Evolutionary conservation across 2,888 invertebrate species (phyloP).

Genomic region (Caenorhabditis drosophilae): DNA sequence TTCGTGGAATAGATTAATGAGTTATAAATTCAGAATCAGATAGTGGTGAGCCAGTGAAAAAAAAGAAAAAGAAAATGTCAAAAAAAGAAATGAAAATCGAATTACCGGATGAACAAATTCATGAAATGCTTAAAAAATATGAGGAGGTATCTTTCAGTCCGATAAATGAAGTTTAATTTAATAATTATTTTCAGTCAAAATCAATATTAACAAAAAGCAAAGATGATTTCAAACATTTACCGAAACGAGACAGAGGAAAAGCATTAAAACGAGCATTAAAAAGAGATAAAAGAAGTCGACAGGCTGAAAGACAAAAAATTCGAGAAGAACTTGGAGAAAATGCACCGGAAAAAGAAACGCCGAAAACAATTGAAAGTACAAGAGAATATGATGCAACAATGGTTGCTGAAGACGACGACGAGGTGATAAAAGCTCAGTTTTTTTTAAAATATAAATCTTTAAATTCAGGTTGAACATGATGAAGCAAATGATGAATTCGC

Average conservation of each 20-base stretch:
- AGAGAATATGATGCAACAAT: conserved; percentile 90
- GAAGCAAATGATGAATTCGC: conserved; percentile 85
- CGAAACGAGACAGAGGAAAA: conserved; percentile 46
- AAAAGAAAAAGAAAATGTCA: conserved; percentile 23
- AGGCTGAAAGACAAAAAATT: conserved; percentile 54
- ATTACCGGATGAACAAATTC: conserved; percentile 25
- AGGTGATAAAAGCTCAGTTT: too few species aligned
- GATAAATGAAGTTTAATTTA: background rate
- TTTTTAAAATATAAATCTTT: too few species aligned
- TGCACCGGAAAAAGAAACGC: conserved; percentile 76
- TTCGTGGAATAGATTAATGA: too few species aligned
- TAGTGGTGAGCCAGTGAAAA: conserved; percentile 24
- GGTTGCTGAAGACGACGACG: conserved; percentile 77
- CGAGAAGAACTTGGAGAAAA: conserved; percentile 64
- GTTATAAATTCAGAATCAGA: too few species aligned
- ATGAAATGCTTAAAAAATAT: conserved; percentile 39
- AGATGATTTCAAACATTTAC: conserved; percentile 47
- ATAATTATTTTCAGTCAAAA: conserved; percentile 14
- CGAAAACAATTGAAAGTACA: conserved; percentile 90
- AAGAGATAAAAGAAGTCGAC: conserved; percentile 60
- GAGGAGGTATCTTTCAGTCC: conserved; percentile 10
- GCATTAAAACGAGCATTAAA: conserved; percentile 41
- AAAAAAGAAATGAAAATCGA: conserved; percentile 23
- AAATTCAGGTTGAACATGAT: conserved; percentile 71
- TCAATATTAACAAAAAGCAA: conserved; percentile 30